phyloP scores from a whole-genome alignment of 2,113 vertebrate species.

The Rutilus rutilus region DNA sequence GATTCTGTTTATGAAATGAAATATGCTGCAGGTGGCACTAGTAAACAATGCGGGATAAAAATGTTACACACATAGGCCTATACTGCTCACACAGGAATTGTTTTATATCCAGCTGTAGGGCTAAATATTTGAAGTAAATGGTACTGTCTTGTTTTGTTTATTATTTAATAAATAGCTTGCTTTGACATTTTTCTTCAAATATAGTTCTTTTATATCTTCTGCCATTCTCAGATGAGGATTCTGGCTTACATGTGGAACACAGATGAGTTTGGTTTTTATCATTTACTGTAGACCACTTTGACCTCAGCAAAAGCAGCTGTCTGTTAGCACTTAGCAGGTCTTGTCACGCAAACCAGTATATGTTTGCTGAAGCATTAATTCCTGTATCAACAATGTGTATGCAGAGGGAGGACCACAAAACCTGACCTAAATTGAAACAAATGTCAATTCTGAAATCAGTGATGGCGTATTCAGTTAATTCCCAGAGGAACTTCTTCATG shows the following conservation, averaged over 20 bases:
- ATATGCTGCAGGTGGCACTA: background rate
- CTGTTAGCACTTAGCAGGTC: background rate
- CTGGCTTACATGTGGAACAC: background rate
- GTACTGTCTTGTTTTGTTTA: background rate
- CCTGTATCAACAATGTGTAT: background rate
- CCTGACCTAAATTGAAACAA: slow-evolving; percentile 21
- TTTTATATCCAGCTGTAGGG: background rate
- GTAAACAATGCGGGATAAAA: background rate
- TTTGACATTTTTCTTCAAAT: background rate
- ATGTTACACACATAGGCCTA: background rate
- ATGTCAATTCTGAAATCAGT: slow-evolving; percentile 27
- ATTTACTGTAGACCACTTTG: background rate
- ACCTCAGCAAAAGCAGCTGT: background rate
- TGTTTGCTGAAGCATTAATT: background rate
- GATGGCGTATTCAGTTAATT: background rate
- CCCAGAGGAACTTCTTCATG: background rate
- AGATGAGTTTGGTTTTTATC: background rate
- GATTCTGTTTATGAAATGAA: background rate
- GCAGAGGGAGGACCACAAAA: background rate
- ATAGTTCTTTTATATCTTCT: background rate
- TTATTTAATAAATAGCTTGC: background rate
- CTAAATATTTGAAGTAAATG: no score
- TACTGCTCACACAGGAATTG: background rate
- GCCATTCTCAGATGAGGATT: background rate
- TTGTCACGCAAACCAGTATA: background rate